Base-by-base conservation (phyloP, 2,113 vertebrate species). In the Eupsittula cactorum region DNA sequence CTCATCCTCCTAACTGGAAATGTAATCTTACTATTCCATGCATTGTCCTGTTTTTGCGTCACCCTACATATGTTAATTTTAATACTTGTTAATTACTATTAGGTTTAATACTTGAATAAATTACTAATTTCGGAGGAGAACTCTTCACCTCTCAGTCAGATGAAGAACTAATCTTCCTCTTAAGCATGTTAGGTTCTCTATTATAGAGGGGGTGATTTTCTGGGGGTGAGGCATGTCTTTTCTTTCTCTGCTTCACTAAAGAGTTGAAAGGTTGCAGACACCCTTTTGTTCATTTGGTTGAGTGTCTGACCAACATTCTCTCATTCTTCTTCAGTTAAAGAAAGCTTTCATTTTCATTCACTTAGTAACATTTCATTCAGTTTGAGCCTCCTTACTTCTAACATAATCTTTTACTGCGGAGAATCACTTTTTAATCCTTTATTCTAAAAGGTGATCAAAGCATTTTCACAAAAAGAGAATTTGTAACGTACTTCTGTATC, bases 251-350 rank as follows among this genome's bases (percentile, higher is more conserved):
- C 23, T 44, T 84, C 10, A 9, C 29, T 35, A 47, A 67, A 17
- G 11, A 73, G 11, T 6, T 16, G 1, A 44, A 78, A 55, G 29
- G 69, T n/a, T 49, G 16, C 2, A 50, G 55, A 31, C 0, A 1
- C 67, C 3, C 13, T 90, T 47, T 68, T 68, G 16, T 80, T 68
- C 31, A 21, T 81, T 52, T 60, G 29, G 16, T 60, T 81, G 59
- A 53, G 17, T 37, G 35, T 42, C 25, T 65, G 47, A 27, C 25
- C 35, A 55, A 16, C 1, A 17, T 55, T 37, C 24, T 49, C 67
- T 25, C 13, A 25, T 60, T 39, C 37, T 73, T 65, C 13, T 42
- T 80, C 41, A n/a, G 7, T 25, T 73, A 29, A 86, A 86, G 13
- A 33, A 64, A 19, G 19, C 15, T 64, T 89, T n/a, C 10, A 19